Percentiles rank a stretch among this genome's conserved stretches.
Evolutionary conservation across 2,113 vertebrate species (phyloP).

Genomic region (Heteronetta atricapilla): DNA sequence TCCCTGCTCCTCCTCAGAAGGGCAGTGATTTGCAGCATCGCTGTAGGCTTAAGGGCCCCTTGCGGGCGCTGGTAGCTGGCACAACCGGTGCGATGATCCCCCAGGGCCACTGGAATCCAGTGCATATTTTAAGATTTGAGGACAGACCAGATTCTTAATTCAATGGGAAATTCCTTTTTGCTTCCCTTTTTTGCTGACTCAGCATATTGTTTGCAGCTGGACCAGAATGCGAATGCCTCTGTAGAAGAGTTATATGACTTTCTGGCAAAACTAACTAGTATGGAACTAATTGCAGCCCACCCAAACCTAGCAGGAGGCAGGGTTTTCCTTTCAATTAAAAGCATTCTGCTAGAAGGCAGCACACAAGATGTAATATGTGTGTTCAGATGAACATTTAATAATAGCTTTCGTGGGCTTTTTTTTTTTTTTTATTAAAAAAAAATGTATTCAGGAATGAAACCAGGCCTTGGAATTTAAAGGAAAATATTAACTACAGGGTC

Average conservation of each 20-base stretch:
- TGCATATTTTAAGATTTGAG: conserved; percentile 44
- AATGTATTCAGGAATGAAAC: background rate
- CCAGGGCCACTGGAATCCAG: background rate
- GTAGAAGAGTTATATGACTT: conserved; percentile 54
- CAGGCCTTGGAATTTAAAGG: background rate
- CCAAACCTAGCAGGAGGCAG: conserved; percentile 64
- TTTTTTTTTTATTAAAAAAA: too few relatives aligned
- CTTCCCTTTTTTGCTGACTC: conserved; percentile 36
- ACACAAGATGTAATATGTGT: conserved; percentile 20
- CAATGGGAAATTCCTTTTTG: conserved; percentile 46
- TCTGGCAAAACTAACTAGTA: conserved; percentile 58
- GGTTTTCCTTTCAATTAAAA: conserved; percentile 61
- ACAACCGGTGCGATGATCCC: background rate
- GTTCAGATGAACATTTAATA: background rate
- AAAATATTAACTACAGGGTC: background rate
- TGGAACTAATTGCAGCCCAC: conserved; percentile 69
- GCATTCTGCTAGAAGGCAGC: conserved; percentile 54
- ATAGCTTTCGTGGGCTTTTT: background rate
- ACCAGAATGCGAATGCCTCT: conserved; percentile 18
- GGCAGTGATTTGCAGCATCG: accelerated
- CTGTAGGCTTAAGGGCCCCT: accelerated
- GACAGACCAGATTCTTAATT: conserved; percentile 25
- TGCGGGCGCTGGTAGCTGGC: accelerated
- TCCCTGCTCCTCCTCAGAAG: background rate
- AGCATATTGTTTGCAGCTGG: conserved; percentile 50